Evolutionary conservation across 1,140 invertebrate species (phyloP).

Genomic region (Lasioglossum baleicum): DNA sequence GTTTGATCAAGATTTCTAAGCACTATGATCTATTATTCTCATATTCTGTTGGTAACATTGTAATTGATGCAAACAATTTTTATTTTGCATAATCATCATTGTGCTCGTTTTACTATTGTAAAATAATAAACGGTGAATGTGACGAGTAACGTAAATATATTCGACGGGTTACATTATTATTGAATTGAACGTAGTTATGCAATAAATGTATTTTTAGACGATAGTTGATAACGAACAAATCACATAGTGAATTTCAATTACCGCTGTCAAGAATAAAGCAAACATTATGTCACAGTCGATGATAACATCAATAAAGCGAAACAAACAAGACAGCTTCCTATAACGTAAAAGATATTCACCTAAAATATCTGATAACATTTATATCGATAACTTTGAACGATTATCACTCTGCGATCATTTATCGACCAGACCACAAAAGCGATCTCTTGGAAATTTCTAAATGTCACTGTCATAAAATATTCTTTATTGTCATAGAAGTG

Average conservation of each 20-base stretch:
- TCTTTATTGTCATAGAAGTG: too few relatives aligned
- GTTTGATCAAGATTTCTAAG: too few relatives aligned
- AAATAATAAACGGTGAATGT: too few relatives aligned
- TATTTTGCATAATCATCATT: too few relatives aligned
- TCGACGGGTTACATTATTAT: too few relatives aligned
- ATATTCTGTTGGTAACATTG: too few relatives aligned
- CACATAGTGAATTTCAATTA: constrained; percentile 32
- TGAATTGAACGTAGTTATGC: too few relatives aligned
- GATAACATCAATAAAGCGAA: constrained; percentile 28
- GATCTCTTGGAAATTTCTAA: neutral
- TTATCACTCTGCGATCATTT: neutral
- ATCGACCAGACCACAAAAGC: neutral
- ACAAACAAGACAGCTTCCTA: constrained; percentile 11
- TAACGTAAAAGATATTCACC: neutral
- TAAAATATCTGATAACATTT: neutral
- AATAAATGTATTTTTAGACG: neutral
- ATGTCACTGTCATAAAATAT: neutral
- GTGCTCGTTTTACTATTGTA: too few relatives aligned
- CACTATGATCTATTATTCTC: too few relatives aligned
- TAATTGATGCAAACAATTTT: too few relatives aligned
- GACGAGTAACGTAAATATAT: too few relatives aligned
- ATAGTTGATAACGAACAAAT: constrained; percentile 5
- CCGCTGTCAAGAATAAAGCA: constrained; percentile 23
- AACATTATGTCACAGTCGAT: constrained; percentile 20
- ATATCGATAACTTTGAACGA: neutral